Base-by-base conservation (phyloP, 2,113 vertebrate species). In the Desmodus rotundus region DNA sequence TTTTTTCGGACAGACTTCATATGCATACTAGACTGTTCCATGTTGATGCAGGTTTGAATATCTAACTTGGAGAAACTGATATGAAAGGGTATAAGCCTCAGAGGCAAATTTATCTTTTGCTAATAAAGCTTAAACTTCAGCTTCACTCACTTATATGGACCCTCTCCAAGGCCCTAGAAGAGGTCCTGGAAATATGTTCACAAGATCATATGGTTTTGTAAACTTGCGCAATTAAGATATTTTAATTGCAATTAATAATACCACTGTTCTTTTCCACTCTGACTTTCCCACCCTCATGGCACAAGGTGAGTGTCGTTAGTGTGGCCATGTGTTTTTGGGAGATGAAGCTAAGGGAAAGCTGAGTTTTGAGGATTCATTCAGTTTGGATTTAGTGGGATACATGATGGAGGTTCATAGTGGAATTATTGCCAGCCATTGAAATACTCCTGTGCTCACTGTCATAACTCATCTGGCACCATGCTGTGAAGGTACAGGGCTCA, bases 311-410 rank as follows among this genome's bases (percentile, higher is more conserved):
- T 28, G n/a, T 63, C 22, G n/a, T 63, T 91, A 45, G 72, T 63
- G 52, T 58, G 24, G 81, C 31, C 50, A 7, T n/a, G 38, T 19
- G 31, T 38, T 72, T 82, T 95, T 84, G 76, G 68, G 22, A 74
- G 74, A 91, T 89, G 26, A 78, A 65, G 41, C 63, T 87, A 89
- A 83, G 36, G 28, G 20, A 50, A 93, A 83, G 89, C 56, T 96
- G 90, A 83, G 73, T 13, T 76, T 16, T 76, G 87, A 96, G 68
- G 73, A 74, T 52, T 61, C 74, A 43, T 74, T 95, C n/a, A 20
- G n/a, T 72, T 93, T 89, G 73, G 41, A 93, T 50, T 28, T 24
- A 89, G 43, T 95, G 74, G 58, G 56, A 70, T 94, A 68, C 78
- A 50, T 92, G 63, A 87, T 76, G 45, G 82, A 85, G 33, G 15